Percentiles rank a stretch among this genome's conserved stretches.
Conservation (phyloP, 2,888 invertebrate genomes). For the Sarcophaga rosellei region DNA sequence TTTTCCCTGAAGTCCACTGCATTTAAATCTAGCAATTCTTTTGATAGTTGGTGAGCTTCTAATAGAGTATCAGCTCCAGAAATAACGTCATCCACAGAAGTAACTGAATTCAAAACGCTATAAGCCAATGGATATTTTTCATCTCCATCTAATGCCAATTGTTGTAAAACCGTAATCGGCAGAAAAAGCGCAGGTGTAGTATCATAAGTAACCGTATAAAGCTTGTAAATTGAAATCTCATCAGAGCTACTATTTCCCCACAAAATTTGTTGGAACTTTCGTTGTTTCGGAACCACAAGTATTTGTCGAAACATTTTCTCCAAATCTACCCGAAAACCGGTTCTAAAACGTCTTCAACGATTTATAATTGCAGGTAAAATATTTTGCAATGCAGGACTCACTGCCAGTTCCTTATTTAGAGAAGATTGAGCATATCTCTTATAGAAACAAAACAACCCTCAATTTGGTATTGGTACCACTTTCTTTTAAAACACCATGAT, state of each 20-base stretch:
- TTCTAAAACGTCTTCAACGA: no score
- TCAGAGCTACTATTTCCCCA: constrained; percentile 29
- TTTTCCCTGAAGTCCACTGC: constrained; percentile 51
- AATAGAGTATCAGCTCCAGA: constrained; percentile 34
- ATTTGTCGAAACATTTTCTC: no score
- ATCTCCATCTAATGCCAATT: constrained; percentile 50
- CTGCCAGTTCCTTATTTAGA: constrained; percentile 42
- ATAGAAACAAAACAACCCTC: not conserved
- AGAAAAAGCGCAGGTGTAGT: constrained; percentile 51
- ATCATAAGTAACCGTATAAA: no score
- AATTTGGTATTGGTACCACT: constrained; percentile 3
- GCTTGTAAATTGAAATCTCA: no score
- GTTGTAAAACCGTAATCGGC: constrained; percentile 57
- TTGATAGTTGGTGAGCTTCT: constrained; percentile 41
- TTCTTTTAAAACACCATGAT: constrained; percentile 31
- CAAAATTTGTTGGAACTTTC: constrained; percentile 52
- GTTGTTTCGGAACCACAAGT: constrained; percentile 33
- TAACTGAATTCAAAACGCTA: constrained; percentile 39
- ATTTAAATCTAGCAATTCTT: constrained; percentile 36
- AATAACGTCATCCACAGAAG: constrained; percentile 42
- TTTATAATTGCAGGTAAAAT: constrained; percentile 47
- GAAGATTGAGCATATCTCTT: constrained; percentile 12
- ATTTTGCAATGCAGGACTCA: constrained; percentile 56
- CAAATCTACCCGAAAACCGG: no score
- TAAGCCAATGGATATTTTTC: constrained; percentile 46